A percentile compares a stretch with the other conserved stretches of the same genome.
phyloP scores from a whole-genome alignment of 1,140 invertebrate species.

The Trypoxylus dichotomus region DNA sequence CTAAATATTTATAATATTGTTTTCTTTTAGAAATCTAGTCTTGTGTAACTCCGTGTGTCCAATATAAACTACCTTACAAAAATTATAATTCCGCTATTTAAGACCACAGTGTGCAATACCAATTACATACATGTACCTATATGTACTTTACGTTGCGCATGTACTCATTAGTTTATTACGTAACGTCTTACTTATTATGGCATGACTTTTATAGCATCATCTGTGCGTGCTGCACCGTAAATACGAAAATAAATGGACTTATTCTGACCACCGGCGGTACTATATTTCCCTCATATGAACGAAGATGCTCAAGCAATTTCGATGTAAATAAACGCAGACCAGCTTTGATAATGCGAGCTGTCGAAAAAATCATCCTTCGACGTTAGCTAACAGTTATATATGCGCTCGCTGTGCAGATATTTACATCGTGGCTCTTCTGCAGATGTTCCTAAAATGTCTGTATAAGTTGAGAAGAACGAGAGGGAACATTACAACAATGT shows the following conservation, averaged over 20 bases:
- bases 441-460: slow-evolving; percentile 12
- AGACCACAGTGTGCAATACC: too few species aligned
- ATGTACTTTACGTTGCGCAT: too few species aligned
- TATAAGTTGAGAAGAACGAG: neutral
- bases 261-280: neutral
- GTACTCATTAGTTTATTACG: too few species aligned
- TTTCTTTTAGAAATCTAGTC: too few species aligned
- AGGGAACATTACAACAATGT: slow-evolving; percentile 1
- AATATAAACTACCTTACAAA: too few species aligned
- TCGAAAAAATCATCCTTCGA: neutral
- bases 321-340: neutral
- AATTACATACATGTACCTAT: too few species aligned
- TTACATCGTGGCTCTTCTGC: neutral
- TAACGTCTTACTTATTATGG: too few species aligned
- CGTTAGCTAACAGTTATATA: slow-evolving; percentile 11
- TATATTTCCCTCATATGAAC: neutral
- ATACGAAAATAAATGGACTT: neutral
- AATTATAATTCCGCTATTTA: too few species aligned
- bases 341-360: neutral
- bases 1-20: too few species aligned
- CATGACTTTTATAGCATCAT: too few species aligned
- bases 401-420: neutral
- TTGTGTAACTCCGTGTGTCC: too few species aligned
- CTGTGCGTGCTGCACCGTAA: neutral
- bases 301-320: neutral